phyloP scores from a whole-genome alignment of 2,113 vertebrate species.

The Triplophysa dalaica region DNA sequence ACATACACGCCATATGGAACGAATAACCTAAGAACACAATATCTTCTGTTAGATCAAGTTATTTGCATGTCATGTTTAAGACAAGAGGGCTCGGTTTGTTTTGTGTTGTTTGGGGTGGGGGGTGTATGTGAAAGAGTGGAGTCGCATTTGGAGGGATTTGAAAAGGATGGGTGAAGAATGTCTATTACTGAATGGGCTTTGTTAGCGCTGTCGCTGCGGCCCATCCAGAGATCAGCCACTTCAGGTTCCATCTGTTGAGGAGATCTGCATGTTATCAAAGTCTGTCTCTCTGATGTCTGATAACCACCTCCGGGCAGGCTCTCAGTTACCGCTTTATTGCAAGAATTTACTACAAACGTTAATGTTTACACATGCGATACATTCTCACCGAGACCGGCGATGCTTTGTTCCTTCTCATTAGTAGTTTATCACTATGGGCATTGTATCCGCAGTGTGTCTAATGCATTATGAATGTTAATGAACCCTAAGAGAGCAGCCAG shows the following conservation, averaged over 20 bases:
- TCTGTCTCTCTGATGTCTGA: conserved; percentile 8
- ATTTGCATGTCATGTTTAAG: conserved; percentile 69
- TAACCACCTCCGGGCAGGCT: not conserved
- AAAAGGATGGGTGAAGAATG: conserved; percentile 59
- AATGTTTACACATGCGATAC: conserved; percentile 7
- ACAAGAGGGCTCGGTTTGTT: conserved; percentile 64
- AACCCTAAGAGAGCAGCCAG: conserved; percentile 32
- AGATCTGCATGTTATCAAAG: conserved; percentile 1
- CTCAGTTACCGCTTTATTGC: conserved; percentile 8
- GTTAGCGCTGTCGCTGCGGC: conserved; percentile 38
- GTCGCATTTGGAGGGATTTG: conserved; percentile 58
- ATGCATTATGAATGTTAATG: conserved; percentile 36
- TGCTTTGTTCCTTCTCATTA: conserved; percentile 31
- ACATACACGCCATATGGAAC: conserved; percentile 65
- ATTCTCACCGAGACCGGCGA: not conserved
- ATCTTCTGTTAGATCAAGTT: conserved; percentile 10
- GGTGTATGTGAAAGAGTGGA: conserved; percentile 56
- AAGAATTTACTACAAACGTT: not conserved
- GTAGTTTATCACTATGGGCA: conserved; percentile 28
- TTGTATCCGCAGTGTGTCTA: conserved; percentile 12
- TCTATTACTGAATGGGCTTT: conserved; percentile 58
- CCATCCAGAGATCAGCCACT: conserved; percentile 30
- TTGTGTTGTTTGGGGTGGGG: conserved; percentile 40
- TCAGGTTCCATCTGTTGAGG: conserved; percentile 48
- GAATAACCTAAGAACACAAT: conserved; percentile 60